Evolutionary conservation across 2,113 vertebrate genomes (phyloP), one percentile per base, ranked within the genome.

Genomic region (Columba livia): DNA sequence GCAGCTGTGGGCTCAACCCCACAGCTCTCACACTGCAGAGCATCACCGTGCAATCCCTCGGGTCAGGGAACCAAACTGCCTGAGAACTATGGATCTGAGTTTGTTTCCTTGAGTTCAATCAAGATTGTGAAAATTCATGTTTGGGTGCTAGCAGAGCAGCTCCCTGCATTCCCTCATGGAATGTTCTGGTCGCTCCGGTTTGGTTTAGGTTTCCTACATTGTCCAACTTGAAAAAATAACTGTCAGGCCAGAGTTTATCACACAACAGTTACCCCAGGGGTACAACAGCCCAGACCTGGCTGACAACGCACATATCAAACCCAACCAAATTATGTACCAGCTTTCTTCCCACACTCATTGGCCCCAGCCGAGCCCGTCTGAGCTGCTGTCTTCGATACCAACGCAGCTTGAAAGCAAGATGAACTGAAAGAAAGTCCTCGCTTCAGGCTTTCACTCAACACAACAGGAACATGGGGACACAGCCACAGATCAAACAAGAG

Each of bases 41-140:
- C 3, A 18, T n/a, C 53, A 10, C 38, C 18, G 28, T 1, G 28
- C 5, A 6, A 72, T 32, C 6, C 29, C 53, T 12, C 0, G 0
- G 19, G 8, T 4, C 32, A 67, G 60, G 54, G 31, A 89, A 70
- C 6, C 11, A 50, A 78, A 38, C 38, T 25, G 18, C 81, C 23
- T 11, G 0, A 32, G 86, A 62, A 17, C 29, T 8, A 12, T 0
- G 4, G 67, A 31, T n/a, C 51, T 24, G 8, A 19, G 0, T 5
- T 34, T 7, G 36, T 10, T 11, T 9, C 18, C 31, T 54, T 23
- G 25, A 25, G 18, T 64, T n/a, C 32, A 69, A 10, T 3, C 18
- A 47, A 7, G 15, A 20, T 5, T 3, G 2, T 12, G 51, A 73
- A 73, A 70, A 28, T 2, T 9, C 64, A 34, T 1, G 5, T 28